These are phyloP conservation scores for Lampris incognitus DNA, from an alignment of 2,113 vertebrate species.

Conservation along the genomic window DNA sequence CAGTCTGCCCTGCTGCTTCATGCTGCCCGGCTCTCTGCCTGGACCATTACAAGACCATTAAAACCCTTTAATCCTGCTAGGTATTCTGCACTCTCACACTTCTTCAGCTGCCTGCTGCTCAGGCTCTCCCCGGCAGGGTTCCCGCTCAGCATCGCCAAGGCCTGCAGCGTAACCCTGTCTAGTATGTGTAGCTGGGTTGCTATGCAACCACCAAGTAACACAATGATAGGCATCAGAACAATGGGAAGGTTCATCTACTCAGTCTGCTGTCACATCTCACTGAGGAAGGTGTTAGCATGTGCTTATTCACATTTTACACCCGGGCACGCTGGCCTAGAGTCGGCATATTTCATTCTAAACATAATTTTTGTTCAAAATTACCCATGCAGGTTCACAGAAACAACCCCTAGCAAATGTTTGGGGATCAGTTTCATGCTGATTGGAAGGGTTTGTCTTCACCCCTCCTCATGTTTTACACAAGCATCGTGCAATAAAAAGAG, in stretches of 20 bases:
- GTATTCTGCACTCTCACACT: constrained; percentile 46
- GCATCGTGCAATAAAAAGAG: too few species aligned
- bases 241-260: background rate
- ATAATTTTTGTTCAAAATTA: too few species aligned
- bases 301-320: too few species aligned
- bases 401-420: too few species aligned
- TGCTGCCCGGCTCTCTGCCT: constrained; percentile 67
- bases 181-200: constrained; percentile 58
- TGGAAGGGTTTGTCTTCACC: too few species aligned
- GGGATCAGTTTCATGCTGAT: too few species aligned
- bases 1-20: constrained; percentile 75
- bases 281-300: too few species aligned
- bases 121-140: constrained; percentile 16
- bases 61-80: constrained; percentile 40
- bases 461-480: too few species aligned
- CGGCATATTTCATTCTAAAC: too few species aligned
- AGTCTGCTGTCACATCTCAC: background rate
- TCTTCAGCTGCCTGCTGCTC: constrained; percentile 8
- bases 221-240: background rate
- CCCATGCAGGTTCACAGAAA: too few species aligned
- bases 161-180: constrained; percentile 16
- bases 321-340: too few species aligned
- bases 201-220: constrained; percentile 52
- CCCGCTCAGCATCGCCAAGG: constrained; percentile 25
- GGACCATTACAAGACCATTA: constrained; percentile 52